Evolutionary conservation across 2,113 vertebrate genomes (phyloP), one percentile per base, ranked within the genome.

Genomic region (Plestiodon gilberti): DNA sequence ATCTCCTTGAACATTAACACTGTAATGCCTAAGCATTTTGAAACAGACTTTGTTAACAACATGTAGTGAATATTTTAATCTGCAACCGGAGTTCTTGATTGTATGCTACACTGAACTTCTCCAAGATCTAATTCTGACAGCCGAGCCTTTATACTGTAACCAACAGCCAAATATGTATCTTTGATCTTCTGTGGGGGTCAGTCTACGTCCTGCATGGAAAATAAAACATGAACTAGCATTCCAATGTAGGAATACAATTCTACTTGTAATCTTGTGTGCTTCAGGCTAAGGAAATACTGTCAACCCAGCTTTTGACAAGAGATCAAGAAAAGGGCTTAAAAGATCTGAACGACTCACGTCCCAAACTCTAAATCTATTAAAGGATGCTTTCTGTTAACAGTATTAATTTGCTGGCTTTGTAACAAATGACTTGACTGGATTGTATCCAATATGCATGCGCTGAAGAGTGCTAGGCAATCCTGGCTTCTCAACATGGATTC

Each of bases 91-190:
- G 43, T 38, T 82, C 2, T 92, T 93, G 48, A 2, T 2, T 87
- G 88, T 83, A 25, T 62, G 90, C 92, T 93, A 93, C 91, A 91
- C 93, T 90, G 91, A 94, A 92, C 86, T 30, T 74, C 18, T 89
- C 6, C 89, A 76, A 85, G 0, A 87, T 87, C 35, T 17, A 3
- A 64, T 1, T 91, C 65, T 85, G 67, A 73, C 43, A 87, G 35
- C n/a, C 77, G 69, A 87, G 3, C 67, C 40, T 38, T 79, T 88
- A 92, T 91, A 48, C 84, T 91, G 61, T 61, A 59, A 77, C 28
- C 85, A 78, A 73, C 89, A 91, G 9, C 52, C 84, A 84, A 14
- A 78, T 91, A 57, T 43, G 59, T 9, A 11, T 79, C 62, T 89
- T 90, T 93, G 10, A 92, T 90, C 55, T 90, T 77, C 73, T 82